These are phyloP conservation scores for Crotophaga sulcirostris DNA, from an alignment of 2,113 vertebrate species.

Conservation along the genomic window DNA sequence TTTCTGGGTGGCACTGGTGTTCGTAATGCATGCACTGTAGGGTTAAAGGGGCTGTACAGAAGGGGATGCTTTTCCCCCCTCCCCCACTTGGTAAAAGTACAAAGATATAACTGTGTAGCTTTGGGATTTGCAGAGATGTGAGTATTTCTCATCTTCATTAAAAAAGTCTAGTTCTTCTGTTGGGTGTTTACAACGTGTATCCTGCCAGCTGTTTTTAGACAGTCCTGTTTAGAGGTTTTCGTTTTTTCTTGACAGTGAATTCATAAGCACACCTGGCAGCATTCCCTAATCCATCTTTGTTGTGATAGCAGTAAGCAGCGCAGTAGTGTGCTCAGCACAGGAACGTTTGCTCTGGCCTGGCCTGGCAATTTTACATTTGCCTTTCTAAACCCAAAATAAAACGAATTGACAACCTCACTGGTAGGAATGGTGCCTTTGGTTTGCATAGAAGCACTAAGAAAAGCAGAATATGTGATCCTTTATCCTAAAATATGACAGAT, in stretches of 20 bases:
- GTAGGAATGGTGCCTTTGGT: constrained; percentile 5
- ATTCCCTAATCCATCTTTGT: neutral
- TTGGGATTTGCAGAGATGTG: neutral
- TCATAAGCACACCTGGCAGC: neutral
- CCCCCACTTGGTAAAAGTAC: neutral
- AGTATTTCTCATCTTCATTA: neutral
- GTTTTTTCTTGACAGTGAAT: neutral
- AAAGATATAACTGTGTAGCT: neutral
- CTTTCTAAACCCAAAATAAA: neutral
- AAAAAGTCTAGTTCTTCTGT: neutral
- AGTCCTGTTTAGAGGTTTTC: neutral
- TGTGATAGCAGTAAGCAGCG: neutral
- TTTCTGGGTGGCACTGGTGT: neutral
- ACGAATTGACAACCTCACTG: neutral
- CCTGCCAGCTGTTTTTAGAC: neutral
- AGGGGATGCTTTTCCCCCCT: neutral
- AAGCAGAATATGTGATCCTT: neutral
- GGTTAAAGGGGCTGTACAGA: neutral
- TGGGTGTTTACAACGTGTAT: neutral
- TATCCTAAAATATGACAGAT: neutral
- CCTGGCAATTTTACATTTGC: neutral
- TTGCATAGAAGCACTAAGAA: neutral
- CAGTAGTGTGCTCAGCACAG: neutral
- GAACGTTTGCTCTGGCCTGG: neutral
- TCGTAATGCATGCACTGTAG: neutral